A percentile compares a stretch with the other conserved stretches of the same genome.
Evolutionary conservation across 2,888 invertebrate species (phyloP).

Genomic region (Hipparchia semele): DNA sequence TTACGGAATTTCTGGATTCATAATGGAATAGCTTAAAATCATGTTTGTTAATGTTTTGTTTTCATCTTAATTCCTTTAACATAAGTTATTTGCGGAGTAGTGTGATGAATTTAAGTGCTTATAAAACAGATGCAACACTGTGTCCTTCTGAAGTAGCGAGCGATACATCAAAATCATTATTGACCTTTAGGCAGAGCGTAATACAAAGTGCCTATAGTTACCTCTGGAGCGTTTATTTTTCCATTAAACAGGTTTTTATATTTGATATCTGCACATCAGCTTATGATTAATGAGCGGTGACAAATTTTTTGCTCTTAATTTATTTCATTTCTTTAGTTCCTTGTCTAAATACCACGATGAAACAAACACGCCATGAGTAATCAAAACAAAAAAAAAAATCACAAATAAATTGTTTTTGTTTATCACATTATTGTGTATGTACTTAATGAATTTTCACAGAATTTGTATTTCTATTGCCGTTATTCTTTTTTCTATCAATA

Average conservation of each 20-base stretch:
- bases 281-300: conserved; percentile 27
- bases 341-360: conserved; percentile 3
- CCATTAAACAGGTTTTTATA: conserved; percentile 35
- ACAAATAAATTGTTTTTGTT: too few species aligned
- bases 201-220: conserved; percentile 20
- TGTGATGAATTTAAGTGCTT: background rate
- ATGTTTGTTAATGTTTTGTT: background rate
- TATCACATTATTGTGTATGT: background rate
- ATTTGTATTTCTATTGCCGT: too few species aligned
- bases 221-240: conserved; percentile 37
- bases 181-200: conserved; percentile 29
- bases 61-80: background rate
- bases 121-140: conserved; percentile 23
- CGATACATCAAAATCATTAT: conserved; percentile 31
- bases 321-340: background rate
- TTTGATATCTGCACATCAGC: conserved; percentile 32
- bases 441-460: too few species aligned
- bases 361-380: background rate
- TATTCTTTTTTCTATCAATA: too few species aligned
- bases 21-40: too few species aligned
- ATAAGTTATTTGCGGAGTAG: background rate
- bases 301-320: background rate
- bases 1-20: too few species aligned
- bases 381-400: conserved; percentile 5
- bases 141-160: conserved; percentile 12